phyloP scores from a whole-genome alignment of 2,113 vertebrate species.

The Zosterops hypoxanthus region DNA sequence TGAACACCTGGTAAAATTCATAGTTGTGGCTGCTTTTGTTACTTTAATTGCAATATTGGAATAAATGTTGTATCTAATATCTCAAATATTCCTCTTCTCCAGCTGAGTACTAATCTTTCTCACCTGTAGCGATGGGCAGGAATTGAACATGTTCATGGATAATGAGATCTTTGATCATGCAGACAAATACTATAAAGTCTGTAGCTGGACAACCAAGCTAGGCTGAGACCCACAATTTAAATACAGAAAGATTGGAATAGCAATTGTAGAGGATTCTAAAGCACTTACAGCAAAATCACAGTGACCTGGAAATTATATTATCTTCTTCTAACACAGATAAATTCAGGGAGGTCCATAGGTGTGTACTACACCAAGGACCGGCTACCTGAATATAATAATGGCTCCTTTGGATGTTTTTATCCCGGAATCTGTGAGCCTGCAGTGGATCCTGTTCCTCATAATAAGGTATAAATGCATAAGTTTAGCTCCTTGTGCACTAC shows the following conservation, averaged over 20 bases:
- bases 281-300: not conserved
- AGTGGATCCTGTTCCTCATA: not conserved
- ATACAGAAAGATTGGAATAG: not conserved
- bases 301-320: not conserved
- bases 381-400: not conserved
- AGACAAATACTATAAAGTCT: not conserved
- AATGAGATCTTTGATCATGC: not conserved
- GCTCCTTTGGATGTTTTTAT: not conserved
- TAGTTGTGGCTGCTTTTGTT: not conserved
- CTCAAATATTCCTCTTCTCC: not conserved
- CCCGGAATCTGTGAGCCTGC: not conserved
- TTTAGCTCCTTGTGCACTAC: not conserved
- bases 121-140: not conserved
- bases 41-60: not conserved
- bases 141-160: not conserved
- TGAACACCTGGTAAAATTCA: not conserved
- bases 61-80: not conserved
- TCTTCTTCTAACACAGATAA: not conserved
- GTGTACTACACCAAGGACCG: not conserved
- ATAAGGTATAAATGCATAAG: not conserved
- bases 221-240: not conserved
- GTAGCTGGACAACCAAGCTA: not conserved
- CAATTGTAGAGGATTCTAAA: not conserved
- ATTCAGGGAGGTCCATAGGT: not conserved
- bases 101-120: not conserved